phyloP scores from a whole-genome alignment of 1,140 invertebrate genomes.

The Halictus rubicundus region DNA sequence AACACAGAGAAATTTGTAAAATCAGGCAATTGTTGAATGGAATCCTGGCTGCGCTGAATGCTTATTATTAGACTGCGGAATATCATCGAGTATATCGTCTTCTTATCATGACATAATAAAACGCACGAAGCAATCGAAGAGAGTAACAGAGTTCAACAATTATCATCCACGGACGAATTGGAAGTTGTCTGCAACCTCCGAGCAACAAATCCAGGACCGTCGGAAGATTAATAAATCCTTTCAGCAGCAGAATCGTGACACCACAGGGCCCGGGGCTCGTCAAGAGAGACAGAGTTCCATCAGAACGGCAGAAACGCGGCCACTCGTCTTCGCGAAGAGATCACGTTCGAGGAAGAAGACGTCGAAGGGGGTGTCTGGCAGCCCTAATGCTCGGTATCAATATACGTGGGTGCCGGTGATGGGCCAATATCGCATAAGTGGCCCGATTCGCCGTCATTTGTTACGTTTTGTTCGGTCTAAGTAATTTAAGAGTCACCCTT shows the following conservation, averaged over 20 bases:
- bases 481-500: conserved; percentile 74
- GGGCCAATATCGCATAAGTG: conserved; percentile 77
- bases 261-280: neutral
- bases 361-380: conserved; percentile 44
- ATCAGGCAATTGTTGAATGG: too few relatives aligned
- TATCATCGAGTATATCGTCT: too few relatives aligned
- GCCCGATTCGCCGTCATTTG: conserved; percentile 75
- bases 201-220: too few relatives aligned
- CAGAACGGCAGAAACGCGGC: neutral
- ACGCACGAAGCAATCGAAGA: neutral
- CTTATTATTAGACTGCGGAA: too few relatives aligned
- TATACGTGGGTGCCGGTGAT: conserved; percentile 68
- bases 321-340: neutral
- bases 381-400: conserved; percentile 73
- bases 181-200: neutral
- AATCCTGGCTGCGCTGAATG: too few relatives aligned
- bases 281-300: neutral
- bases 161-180: too few relatives aligned
- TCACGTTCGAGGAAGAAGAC: conserved; percentile 15
- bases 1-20: neutral
- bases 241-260: neutral
- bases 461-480: conserved; percentile 78
- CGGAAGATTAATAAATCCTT: neutral
- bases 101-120: too few relatives aligned
- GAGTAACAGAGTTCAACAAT: too few relatives aligned